Conservation (phyloP, 2,888 invertebrate genomes). For the Seladonia tumulorum region DNA sequence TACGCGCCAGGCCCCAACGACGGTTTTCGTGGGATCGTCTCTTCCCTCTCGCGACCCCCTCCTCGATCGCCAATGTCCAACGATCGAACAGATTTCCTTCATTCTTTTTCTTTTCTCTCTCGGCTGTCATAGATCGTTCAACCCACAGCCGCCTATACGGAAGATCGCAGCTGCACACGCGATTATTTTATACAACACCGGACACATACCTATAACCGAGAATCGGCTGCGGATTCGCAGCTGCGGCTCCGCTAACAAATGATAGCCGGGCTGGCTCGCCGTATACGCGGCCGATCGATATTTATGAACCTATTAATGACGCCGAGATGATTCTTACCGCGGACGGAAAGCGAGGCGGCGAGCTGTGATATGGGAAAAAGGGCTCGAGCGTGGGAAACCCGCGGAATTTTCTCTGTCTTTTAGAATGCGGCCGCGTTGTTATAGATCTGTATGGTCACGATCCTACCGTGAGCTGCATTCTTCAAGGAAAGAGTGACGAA, state of each 20-base stretch:
- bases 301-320: constrained; percentile 6
- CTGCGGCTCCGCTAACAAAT: constrained; percentile 3
- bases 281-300: neutral
- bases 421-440: neutral
- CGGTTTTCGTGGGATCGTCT: neutral
- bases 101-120: neutral
- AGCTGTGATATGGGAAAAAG: constrained; percentile 26
- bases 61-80: neutral
- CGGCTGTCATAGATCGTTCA: constrained; percentile 4
- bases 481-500: neutral
- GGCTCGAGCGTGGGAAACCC: neutral
- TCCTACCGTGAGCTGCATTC: neutral
- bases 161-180: constrained; percentile 12
- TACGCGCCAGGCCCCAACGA: neutral
- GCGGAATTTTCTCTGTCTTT: neutral
- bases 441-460: neutral
- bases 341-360: constrained; percentile 10
- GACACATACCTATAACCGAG: neutral
- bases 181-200: constrained; percentile 9
- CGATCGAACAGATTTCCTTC: neutral
- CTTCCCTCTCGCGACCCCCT: neutral
- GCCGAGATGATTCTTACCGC: neutral
- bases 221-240: constrained; percentile 1
- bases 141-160: neutral
- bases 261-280: neutral